phyloP scores from a whole-genome alignment of 2,113 vertebrate genomes.

The Cisticola juncidis region DNA sequence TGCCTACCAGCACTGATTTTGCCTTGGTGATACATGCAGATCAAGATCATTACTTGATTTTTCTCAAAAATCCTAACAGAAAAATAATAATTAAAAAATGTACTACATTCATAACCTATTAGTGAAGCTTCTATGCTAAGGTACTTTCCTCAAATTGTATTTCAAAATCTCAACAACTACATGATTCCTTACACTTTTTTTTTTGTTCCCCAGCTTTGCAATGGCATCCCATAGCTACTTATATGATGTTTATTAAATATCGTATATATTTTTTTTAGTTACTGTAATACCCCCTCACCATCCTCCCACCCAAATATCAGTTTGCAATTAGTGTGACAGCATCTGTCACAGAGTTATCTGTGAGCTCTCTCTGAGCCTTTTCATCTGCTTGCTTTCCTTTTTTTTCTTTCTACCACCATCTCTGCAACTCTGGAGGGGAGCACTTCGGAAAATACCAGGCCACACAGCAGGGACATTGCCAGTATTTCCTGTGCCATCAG shows the following conservation, averaged over 20 bases:
- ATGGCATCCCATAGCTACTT: neutral
- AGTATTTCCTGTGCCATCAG: neutral
- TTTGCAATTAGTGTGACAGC: neutral
- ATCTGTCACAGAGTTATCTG: neutral
- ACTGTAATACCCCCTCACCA: neutral
- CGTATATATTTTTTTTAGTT: neutral
- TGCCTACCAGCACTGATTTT: neutral
- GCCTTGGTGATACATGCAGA: neutral
- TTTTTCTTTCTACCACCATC: neutral
- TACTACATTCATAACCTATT: neutral
- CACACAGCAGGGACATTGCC: neutral
- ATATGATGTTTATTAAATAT: neutral
- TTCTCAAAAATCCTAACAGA: neutral
- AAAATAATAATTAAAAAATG: fast-evolving
- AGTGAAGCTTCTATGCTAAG: neutral
- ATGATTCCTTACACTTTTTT: neutral
- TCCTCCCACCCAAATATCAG: neutral
- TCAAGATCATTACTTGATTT: neutral
- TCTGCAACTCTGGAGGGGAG: neutral
- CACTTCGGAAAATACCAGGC: neutral
- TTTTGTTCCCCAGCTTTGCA: neutral
- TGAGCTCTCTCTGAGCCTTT: neutral
- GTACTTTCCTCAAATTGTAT: neutral
- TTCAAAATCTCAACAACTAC: neutral
- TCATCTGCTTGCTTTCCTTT: neutral